Evolutionary conservation across 2,797 vertebrate species (phyloP).

Genomic region (Xenentodon cancila): DNA sequence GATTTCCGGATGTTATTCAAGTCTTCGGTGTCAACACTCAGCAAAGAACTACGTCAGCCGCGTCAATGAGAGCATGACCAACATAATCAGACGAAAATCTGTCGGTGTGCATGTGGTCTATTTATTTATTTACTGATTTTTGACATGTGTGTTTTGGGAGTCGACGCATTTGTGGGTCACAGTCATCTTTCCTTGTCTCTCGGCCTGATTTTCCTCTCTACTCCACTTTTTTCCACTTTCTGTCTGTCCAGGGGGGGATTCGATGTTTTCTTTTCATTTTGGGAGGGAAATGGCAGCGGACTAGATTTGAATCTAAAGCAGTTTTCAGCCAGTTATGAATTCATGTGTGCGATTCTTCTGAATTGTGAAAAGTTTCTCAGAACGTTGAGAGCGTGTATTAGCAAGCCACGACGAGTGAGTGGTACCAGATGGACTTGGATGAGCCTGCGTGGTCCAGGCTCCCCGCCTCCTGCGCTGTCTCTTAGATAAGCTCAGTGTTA

Average conservation of each 20-base stretch:
- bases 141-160: neutral
- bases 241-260: slow-evolving; percentile 17
- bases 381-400: neutral
- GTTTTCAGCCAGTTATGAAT: slow-evolving; percentile 38
- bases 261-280: slow-evolving; percentile 70
- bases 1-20: too few relatives aligned
- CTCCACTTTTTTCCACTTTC: slow-evolving; percentile 18
- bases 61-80: too few relatives aligned
- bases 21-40: too few relatives aligned
- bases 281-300: slow-evolving; percentile 58
- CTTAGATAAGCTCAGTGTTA: slow-evolving; percentile 25
- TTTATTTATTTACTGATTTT: neutral
- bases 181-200: neutral
- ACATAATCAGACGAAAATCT: too few relatives aligned
- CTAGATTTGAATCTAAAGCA: slow-evolving; percentile 50
- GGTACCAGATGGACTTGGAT: slow-evolving; percentile 50
- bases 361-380: slow-evolving; percentile 15
- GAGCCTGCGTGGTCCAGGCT: slow-evolving; percentile 25
- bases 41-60: too few relatives aligned
- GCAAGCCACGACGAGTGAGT: slow-evolving; percentile 38
- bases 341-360: neutral
- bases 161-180: neutral
- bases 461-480: slow-evolving; percentile 6
- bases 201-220: neutral
- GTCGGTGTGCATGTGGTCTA: too few relatives aligned